phyloP scores from a whole-genome alignment of 2,888 invertebrate genomes.

The Epirrhoe alternata region DNA sequence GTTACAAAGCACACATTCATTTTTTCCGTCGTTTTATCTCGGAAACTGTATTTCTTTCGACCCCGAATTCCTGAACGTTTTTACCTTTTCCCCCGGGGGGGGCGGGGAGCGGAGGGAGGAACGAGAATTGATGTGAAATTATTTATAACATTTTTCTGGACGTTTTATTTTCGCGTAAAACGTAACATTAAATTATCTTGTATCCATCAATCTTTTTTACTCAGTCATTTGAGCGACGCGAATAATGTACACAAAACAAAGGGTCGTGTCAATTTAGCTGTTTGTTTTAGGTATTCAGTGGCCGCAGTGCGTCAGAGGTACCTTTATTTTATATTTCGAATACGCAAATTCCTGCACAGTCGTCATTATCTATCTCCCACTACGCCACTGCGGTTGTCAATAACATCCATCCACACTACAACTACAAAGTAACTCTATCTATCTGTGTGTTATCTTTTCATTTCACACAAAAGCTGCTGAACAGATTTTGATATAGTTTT shows the following conservation, averaged over 20 bases:
- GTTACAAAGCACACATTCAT: conserved; percentile 29
- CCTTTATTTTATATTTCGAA: not conserved
- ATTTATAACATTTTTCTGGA: conserved; percentile 42
- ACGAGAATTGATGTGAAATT: conserved; percentile 42
- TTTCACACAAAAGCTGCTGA: too few species aligned
- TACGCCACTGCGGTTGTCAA: too few species aligned
- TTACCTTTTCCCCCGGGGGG: conserved; percentile 31
- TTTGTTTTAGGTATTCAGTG: not conserved
- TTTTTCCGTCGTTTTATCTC: conserved; percentile 37
- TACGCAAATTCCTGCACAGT: not conserved
- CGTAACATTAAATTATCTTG: conserved; percentile 27
- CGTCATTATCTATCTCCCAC: too few species aligned
- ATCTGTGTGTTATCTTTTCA: too few species aligned
- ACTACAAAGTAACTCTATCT: too few species aligned
- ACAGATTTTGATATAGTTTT: too few species aligned
- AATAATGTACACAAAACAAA: conserved; percentile 3
- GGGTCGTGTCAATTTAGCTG: not conserved
- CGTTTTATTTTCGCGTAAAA: conserved; percentile 34
- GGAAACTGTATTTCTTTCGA: conserved; percentile 41
- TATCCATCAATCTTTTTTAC: conserved; percentile 29
- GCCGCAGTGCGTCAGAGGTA: not conserved
- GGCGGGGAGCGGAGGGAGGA: conserved; percentile 4
- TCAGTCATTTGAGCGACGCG: conserved; percentile 15
- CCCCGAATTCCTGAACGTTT: conserved; percentile 36
- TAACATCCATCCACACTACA: too few species aligned